phyloP scores from a whole-genome alignment of 2,113 vertebrate genomes.

The Saccopteryx leptura region DNA sequence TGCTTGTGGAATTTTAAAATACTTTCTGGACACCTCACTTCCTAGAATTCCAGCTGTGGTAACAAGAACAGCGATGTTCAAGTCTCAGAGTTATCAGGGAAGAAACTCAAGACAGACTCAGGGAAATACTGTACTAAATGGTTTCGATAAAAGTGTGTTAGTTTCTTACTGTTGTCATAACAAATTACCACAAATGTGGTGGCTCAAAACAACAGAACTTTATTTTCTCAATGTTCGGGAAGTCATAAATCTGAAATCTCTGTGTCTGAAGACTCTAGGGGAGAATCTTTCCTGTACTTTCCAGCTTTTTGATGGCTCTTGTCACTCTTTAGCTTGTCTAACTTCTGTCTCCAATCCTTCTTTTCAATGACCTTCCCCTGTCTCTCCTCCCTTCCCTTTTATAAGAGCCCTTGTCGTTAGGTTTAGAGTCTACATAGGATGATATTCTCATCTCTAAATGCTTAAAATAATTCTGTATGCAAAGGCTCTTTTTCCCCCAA shows the following conservation, averaged over 20 bases:
- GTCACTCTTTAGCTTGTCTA: accelerated
- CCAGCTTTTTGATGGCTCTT: neutral
- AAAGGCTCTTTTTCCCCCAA: accelerated
- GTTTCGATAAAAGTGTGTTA: neutral
- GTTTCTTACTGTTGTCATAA: neutral
- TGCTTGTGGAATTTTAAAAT: no score
- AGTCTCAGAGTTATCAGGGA: neutral
- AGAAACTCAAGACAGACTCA: neutral
- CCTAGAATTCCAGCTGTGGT: neutral
- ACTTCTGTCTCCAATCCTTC: neutral
- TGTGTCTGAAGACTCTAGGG: neutral
- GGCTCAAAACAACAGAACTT: neutral
- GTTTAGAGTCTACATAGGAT: neutral
- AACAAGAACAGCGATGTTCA: neutral
- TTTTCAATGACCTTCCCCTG: neutral
- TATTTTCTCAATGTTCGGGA: neutral
- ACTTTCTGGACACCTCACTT: neutral
- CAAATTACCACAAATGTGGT: neutral
- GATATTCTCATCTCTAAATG: neutral
- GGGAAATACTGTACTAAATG: neutral
- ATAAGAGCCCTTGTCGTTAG: neutral
- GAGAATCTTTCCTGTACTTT: neutral
- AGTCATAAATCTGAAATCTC: no score
- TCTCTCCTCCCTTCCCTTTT: neutral
- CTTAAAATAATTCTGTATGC: neutral